Conservation (phyloP, 2,797 vertebrate species). For the Galago senegalensis region DNA sequence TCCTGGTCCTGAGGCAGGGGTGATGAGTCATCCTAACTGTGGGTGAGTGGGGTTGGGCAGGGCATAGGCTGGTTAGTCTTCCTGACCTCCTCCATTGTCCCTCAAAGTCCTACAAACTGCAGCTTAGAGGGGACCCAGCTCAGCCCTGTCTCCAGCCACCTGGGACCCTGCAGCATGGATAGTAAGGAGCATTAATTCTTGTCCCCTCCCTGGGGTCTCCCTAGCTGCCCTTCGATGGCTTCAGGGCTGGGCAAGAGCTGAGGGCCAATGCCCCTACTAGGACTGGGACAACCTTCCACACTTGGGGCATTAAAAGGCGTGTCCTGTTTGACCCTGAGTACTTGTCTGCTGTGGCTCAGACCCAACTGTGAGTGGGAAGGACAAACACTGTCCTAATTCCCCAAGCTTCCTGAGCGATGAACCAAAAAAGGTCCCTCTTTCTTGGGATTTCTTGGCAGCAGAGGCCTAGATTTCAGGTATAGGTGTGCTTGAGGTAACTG, state of each 20-base stretch:
- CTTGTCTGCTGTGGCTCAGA: background rate
- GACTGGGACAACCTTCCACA: too few relatives aligned
- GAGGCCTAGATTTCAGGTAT: background rate
- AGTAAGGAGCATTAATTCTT: background rate
- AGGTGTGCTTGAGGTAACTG: background rate
- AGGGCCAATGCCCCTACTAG: background rate
- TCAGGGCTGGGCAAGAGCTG: background rate
- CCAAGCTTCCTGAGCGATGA: too few relatives aligned
- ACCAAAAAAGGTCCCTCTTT: background rate
- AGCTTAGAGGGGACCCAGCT: background rate
- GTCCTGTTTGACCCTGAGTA: background rate
- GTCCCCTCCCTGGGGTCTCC: background rate
- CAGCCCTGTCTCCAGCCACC: background rate
- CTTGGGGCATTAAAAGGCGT: background rate
- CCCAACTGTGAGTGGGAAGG: background rate
- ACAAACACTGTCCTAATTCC: background rate
- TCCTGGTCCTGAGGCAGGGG: background rate
- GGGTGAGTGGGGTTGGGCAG: background rate
- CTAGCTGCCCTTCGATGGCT: background rate
- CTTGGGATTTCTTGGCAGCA: background rate
- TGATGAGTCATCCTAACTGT: background rate
- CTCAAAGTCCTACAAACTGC: background rate
- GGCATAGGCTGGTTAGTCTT: background rate
- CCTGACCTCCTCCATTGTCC: background rate
- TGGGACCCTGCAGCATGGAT: too few relatives aligned